A percentile compares a stretch with the other conserved stretches of the same genome.
Conservation (phyloP, 2,797 vertebrate species). For the Myripristis jacobus region DNA sequence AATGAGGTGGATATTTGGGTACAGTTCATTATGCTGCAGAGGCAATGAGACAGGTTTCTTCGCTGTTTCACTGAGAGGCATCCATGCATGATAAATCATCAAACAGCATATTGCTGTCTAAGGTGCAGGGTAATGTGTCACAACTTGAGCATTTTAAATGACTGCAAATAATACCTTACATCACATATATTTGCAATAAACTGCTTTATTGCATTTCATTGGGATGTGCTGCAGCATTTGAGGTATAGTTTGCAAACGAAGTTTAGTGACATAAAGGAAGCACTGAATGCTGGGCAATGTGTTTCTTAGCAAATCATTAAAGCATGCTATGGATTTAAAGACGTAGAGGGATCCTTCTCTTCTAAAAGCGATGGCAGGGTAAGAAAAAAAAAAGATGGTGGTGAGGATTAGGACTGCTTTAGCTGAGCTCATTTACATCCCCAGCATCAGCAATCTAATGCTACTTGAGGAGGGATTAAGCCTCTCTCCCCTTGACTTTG, state of each 20-base stretch:
- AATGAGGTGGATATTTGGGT: slow-evolving; percentile 32
- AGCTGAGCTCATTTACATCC: slow-evolving; percentile 82
- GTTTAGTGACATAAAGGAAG: slow-evolving; percentile 58
- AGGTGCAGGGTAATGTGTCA: slow-evolving; percentile 37
- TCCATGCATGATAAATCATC: slow-evolving; percentile 52
- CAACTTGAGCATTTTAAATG: slow-evolving; percentile 45
- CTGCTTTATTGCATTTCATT: slow-evolving; percentile 18
- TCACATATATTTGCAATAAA: slow-evolving; percentile 37
- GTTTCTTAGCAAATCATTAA: slow-evolving; percentile 66
- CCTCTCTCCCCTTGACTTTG: slow-evolving; percentile 77
- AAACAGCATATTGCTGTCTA: slow-evolving; percentile 38
- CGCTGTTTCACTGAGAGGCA: slow-evolving; percentile 36
- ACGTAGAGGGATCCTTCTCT: slow-evolving; percentile 47
- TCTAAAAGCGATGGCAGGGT: slow-evolving; percentile 62
- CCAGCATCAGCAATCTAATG: slow-evolving; percentile 78
- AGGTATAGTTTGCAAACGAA: slow-evolving; percentile 50
- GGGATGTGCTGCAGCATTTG: slow-evolving; percentile 36
- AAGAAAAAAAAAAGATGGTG: slow-evolving; percentile 55
- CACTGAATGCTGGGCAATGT: slow-evolving; percentile 51
- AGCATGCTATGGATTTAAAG: slow-evolving; percentile 64
- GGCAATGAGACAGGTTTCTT: slow-evolving; percentile 14
- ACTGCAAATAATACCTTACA: slow-evolving; percentile 43
- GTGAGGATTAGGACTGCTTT: slow-evolving; percentile 77
- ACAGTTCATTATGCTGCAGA: slow-evolving; percentile 34
- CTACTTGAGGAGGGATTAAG: slow-evolving; percentile 82